Evolutionary conservation across 2,113 vertebrate species (phyloP).

Genomic region (Poeciliopsis retropinna): DNA sequence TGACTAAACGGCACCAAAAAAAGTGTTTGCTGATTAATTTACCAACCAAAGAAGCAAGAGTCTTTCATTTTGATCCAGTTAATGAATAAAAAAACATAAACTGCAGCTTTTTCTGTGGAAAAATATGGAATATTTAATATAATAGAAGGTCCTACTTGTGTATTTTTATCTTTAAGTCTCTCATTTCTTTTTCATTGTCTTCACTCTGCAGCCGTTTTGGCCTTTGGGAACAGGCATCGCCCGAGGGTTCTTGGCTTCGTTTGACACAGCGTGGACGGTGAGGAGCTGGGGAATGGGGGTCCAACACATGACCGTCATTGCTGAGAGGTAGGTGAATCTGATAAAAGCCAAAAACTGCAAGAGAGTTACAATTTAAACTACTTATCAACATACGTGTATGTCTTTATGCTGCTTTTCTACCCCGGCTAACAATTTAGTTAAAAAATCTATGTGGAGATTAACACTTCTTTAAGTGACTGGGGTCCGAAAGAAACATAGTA

Average conservation of each 20-base stretch:
- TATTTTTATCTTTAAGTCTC: too few species aligned
- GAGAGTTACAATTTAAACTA: not conserved
- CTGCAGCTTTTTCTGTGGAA: not conserved
- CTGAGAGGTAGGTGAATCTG: conserved; percentile 84
- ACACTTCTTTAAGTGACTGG: too few species aligned
- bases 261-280: conserved; percentile 94
- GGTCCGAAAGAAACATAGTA: not conserved
- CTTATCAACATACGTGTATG: not conserved
- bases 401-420: not conserved
- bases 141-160: not conserved
- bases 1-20: too few species aligned
- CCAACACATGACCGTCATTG: conserved; percentile 84
- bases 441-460: too few species aligned
- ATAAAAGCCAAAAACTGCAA: not conserved
- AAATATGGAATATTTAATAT: not conserved
- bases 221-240: conserved; percentile 93
- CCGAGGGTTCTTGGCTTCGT: conserved; percentile 89
- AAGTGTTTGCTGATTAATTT: too few species aligned
- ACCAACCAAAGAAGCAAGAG: too few species aligned
- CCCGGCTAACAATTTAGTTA: too few species aligned
- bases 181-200: not conserved
- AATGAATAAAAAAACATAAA: too few species aligned
- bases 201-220: conserved; percentile 90
- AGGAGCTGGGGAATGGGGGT: conserved; percentile 86
- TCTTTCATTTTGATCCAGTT: too few species aligned